Conservation (phyloP, 1,140 invertebrate species). For the Teleopsis dalmanni region DNA sequence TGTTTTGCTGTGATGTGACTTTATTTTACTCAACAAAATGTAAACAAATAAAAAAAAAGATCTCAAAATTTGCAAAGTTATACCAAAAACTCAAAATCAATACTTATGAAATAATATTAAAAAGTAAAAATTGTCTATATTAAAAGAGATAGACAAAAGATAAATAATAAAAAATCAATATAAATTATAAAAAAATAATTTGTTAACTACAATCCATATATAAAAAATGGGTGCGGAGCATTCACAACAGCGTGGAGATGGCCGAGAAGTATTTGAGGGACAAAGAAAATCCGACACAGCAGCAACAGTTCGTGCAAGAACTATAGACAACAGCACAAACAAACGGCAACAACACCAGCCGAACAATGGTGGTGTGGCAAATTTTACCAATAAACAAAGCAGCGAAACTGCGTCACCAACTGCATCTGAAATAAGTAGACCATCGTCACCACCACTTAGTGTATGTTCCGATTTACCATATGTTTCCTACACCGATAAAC, state of each 20-base stretch:
- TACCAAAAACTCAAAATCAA: too few relatives aligned
- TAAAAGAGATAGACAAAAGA: too few relatives aligned
- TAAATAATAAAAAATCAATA: too few relatives aligned
- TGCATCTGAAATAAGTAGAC: slow-evolving; percentile 40
- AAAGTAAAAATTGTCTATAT: too few relatives aligned
- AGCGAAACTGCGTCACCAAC: slow-evolving; percentile 25
- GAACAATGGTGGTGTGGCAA: slow-evolving; percentile 5
- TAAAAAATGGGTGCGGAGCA: slow-evolving; percentile 35
- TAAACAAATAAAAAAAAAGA: too few relatives aligned
- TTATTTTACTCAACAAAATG: too few relatives aligned
- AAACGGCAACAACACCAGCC: slow-evolving; percentile 9
- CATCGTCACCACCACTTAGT: slow-evolving; percentile 73
- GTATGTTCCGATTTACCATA: slow-evolving; percentile 88
- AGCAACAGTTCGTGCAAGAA: slow-evolving; percentile 27
- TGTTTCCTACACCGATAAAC: slow-evolving; percentile 87
- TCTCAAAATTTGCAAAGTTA: too few relatives aligned
- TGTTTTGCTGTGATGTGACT: too few relatives aligned
- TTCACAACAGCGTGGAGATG: slow-evolving; percentile 37
- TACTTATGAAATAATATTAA: too few relatives aligned
- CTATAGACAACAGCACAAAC: slow-evolving; percentile 13
- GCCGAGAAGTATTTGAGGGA: slow-evolving; percentile 34
- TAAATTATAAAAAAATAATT: too few relatives aligned
- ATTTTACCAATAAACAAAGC: slow-evolving; percentile 4
- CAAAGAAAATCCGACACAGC: slow-evolving; percentile 11
- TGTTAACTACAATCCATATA: too few relatives aligned